Base-by-base conservation (phyloP, 2,797 vertebrate genomes). In the Neomorphus geoffroyi region DNA sequence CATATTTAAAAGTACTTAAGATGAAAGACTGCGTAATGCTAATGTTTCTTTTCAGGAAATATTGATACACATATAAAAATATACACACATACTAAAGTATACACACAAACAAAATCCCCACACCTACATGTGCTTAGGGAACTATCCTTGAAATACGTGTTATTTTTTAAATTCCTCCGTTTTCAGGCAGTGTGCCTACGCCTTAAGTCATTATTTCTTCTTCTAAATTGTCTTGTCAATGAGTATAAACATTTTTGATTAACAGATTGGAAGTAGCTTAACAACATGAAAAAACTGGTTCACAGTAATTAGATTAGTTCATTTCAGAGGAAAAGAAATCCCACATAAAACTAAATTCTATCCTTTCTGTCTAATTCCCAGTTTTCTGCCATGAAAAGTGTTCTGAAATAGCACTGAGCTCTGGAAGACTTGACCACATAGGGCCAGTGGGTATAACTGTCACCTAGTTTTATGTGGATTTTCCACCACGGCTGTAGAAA, bases 11-110 rank as follows among this genome's bases (percentile, higher is more conserved):
- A 33, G 21, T 71, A 18, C 61, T 35, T 18, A 41, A n/a, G 14
- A 35, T 67, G 16, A 71, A 50, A 17, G 67, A 46, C 7, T 24
- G 5, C 5, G 33, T 32, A 53, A 35, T 17, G 7, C 4, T 75
- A 54, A 7, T 30, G 41, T 88, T 75, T 82, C 9, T 27, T 14
- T 23, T n/a, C 23, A 73, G 46, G 21, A 82, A 56, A 66, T 18
- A n/a, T 1, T 2, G 16, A 33, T 33, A 61, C 9, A 50, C 3
- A 48, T 8, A 46, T 7, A 50, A 82, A 60, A 41, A 7, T 2
- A 41, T 2, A 33, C 2, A 50, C 3, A 24, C 7, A 8, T 13
- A 9, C 3, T n/a, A n/a, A n/a, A n/a, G 73, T 16, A 12, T 6
- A 2, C 6, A 2, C 11, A 12, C 3, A 37, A 48, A 46, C 46